phyloP scores from a whole-genome alignment of 2,113 vertebrate species.

The Alectura lathami region DNA sequence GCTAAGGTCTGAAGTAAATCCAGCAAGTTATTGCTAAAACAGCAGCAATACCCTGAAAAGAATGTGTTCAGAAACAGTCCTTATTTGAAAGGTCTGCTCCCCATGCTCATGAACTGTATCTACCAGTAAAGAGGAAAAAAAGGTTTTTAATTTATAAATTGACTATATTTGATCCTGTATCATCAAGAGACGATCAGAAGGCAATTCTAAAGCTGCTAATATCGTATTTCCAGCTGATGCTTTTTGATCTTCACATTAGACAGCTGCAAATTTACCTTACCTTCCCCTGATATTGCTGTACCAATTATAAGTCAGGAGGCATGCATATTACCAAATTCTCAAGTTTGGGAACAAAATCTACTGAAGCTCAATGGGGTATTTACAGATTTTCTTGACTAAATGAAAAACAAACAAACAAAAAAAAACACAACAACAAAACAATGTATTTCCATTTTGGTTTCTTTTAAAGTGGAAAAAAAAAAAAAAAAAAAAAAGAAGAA shows the following conservation, averaged over 20 bases:
- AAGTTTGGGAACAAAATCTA: neutral
- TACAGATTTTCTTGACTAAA: neutral
- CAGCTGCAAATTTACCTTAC: neutral
- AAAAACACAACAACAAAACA: neutral
- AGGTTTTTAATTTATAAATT: neutral
- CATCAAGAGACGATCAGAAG: neutral
- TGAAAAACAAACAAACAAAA: neutral
- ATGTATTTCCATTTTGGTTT: neutral
- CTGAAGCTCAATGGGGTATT: neutral
- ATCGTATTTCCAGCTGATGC: neutral
- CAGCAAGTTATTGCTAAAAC: neutral
- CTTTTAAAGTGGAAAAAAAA: neutral
- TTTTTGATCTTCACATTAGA: neutral
- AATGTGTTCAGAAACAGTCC: neutral
- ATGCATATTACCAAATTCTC: neutral
- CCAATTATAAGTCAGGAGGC: neutral
- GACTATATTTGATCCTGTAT: neutral
- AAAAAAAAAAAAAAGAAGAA: neutral
- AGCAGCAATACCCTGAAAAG: neutral
- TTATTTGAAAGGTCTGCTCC: neutral
- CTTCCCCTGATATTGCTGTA: neutral
- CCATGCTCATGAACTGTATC: neutral
- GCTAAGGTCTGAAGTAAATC: constrained; percentile 3
- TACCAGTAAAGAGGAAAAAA: neutral
- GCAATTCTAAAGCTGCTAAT: neutral